phyloP scores from a whole-genome alignment of 53 echinoderm and acorn worm species.

The Zoroaster sp. region DNA sequence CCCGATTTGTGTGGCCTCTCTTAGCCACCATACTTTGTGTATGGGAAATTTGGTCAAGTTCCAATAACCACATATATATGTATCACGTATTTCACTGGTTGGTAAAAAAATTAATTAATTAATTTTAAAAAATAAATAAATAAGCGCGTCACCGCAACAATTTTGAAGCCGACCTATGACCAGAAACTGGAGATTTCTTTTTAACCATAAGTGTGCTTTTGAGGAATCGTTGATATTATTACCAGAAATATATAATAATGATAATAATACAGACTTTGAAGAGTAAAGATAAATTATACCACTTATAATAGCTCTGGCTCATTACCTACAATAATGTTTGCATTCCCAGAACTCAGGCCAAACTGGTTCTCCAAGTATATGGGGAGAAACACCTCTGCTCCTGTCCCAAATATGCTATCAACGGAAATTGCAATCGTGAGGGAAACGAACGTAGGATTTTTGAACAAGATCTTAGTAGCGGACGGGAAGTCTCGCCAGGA shows the following conservation, averaged over 20 bases:
- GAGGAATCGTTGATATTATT: too few relatives aligned
- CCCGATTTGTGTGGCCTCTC: too few relatives aligned
- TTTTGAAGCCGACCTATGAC: too few relatives aligned
- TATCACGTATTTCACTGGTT: too few relatives aligned
- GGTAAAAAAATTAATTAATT: too few relatives aligned
- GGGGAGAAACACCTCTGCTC: conserved; percentile 33
- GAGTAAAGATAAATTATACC: neutral
- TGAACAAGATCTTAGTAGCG: neutral
- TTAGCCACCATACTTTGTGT: too few relatives aligned
- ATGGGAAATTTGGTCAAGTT: too few relatives aligned
- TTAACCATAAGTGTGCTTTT: too few relatives aligned
- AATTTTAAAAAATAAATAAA: too few relatives aligned
- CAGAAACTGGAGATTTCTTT: too few relatives aligned
- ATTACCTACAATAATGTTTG: conserved; percentile 43
- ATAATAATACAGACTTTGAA: neutral
- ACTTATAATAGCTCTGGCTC: neutral
- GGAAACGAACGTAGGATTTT: conserved; percentile 45
- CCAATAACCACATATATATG: too few relatives aligned
- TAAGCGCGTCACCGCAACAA: neutral
- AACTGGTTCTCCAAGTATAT: conserved; percentile 48
- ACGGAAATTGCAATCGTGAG: neutral
- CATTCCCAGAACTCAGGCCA: conserved; percentile 5
- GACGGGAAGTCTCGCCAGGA: conserved; percentile 54
- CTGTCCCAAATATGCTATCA: conserved; percentile 8
- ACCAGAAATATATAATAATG: neutral